Evolutionary conservation across 2,113 vertebrate genomes (phyloP), one percentile per base, ranked within the genome.

Genomic region (Choloepus hoffmanni): DNA sequence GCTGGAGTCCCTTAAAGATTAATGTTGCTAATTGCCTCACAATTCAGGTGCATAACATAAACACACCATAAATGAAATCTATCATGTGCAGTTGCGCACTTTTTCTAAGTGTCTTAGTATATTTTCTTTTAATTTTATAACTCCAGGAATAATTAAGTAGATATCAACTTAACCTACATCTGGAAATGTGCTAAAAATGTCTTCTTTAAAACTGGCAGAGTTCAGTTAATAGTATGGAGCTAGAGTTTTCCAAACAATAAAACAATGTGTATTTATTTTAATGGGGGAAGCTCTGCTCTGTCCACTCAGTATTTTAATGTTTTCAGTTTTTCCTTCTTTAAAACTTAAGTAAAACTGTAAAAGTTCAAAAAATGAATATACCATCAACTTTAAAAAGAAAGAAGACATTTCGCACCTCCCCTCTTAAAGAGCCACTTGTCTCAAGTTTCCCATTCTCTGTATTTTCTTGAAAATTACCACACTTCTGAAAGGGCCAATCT

Each of bases 161-260:
- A n/a, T 45, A 70, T 45, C 26, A 89, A 89, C 86, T 86, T 94
- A 89, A 93, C 16, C 6, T 53, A 73, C 62, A 68, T 84, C 43
- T 92, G 50, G 62, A 82, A 96, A 78, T 74, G 21, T 55, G 23
- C 40, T 89, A 16, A 33, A 33, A 72, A 82, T 82, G 33, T 93
- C 67, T 96, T 94, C n/a, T 68, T 91, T 77, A 58, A 76, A 81
- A 85, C 86, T 81, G 79, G 83, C 62, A 83, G 74, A 95, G 91
- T 89, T 96, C 62, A 78, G n/a, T 96, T 83, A 95, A 89, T 78
- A 77, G 63, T 73, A 78, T 89, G 74, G 53, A 93, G 63, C 18
- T 95, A 90, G 63, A 33, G 74, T 92, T 95, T 95, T 94, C 91
- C 63, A 90, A 87, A 95, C 50, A 92, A 60, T 96, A 87, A 95